A percentile compares a stretch with the other conserved stretches of the same genome.
phyloP scores from a whole-genome alignment of 2,113 vertebrate genomes.

The Apaloderma vittatum region DNA sequence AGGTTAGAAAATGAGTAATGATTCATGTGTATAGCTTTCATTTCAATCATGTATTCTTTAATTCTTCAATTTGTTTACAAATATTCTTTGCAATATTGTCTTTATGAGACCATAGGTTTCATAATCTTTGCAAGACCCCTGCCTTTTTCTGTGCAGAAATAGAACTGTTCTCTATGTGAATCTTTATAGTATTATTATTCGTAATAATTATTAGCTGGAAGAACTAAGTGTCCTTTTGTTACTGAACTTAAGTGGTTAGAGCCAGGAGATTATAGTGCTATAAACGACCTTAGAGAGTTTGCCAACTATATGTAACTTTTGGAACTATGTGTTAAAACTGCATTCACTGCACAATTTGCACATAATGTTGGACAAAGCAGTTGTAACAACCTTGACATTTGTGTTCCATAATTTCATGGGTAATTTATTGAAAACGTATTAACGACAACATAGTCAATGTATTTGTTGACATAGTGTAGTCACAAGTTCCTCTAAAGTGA shows the following conservation, averaged over 20 bases:
- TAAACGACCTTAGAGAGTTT: background rate
- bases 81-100: background rate
- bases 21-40: fast-evolving
- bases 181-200: background rate
- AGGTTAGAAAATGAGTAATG: background rate
- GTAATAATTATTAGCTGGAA: background rate
- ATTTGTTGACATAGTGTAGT: background rate
- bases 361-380: background rate
- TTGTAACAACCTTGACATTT: background rate
- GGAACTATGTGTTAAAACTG: background rate
- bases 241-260: background rate
- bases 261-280: background rate
- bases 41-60: background rate
- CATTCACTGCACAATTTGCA: background rate
- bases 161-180: background rate
- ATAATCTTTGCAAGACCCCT: background rate
- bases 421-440: background rate
- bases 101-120: background rate
- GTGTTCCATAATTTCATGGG: background rate
- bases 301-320: background rate
- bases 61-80: background rate
- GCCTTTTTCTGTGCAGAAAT: background rate
- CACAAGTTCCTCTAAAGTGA: background rate
- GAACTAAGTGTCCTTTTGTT: background rate
- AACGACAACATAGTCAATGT: background rate